phyloP scores from a whole-genome alignment of 2,888 invertebrate species.

The Folsomia candida region DNA sequence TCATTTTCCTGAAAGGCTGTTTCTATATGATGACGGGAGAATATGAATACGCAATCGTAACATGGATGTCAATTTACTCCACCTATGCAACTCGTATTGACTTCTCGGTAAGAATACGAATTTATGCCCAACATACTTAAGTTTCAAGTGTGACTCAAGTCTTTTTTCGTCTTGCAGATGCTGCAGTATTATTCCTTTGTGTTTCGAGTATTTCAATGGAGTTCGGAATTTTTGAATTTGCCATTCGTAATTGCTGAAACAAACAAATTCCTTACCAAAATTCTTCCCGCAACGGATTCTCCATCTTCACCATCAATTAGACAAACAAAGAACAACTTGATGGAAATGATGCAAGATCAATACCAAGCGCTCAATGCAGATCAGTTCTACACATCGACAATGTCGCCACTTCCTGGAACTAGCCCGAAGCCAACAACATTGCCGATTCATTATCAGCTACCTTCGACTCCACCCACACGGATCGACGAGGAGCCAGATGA shows the following conservation, averaged over 20 bases:
- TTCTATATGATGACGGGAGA: slow-evolving; percentile 17
- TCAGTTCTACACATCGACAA: background rate
- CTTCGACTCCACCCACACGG: background rate
- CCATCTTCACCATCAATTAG: background rate
- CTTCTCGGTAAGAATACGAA: background rate
- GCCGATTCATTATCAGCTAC: background rate
- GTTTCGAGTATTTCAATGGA: background rate
- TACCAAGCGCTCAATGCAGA: background rate
- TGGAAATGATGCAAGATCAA: slow-evolving; percentile 9
- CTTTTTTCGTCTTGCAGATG: background rate
- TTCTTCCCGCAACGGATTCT: background rate
- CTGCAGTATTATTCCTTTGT: slow-evolving; percentile 1
- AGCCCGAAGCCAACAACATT: background rate
- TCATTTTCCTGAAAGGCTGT: slow-evolving; percentile 19
- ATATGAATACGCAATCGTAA: background rate
- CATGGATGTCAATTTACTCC: background rate
- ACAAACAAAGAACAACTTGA: background rate
- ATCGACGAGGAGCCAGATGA: background rate
- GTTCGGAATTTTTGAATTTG: background rate
- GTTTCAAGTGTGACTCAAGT: background rate
- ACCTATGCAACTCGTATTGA: background rate
- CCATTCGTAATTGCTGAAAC: background rate
- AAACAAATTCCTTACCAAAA: background rate
- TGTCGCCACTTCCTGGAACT: background rate
- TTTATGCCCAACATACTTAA: background rate